Conservation (phyloP, 2,113 vertebrate species). For the Pterocles gutturalis region DNA sequence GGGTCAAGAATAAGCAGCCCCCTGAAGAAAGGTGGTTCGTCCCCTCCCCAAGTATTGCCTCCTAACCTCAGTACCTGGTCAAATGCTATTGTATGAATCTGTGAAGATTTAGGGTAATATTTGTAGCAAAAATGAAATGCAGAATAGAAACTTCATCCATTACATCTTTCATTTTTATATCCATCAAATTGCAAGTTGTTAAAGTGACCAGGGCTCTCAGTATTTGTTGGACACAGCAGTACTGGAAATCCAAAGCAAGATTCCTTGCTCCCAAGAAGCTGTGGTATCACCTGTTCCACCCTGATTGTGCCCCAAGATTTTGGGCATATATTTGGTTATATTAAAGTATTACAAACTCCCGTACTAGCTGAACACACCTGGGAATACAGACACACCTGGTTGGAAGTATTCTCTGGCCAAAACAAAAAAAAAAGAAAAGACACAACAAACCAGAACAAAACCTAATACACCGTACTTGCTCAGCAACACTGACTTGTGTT, state of each 20-base stretch:
- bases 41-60: background rate
- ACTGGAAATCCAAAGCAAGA: background rate
- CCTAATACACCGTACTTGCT: background rate
- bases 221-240: background rate
- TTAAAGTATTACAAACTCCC: background rate
- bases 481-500: background rate
- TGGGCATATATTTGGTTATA: background rate
- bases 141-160: background rate
- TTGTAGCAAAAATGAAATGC: background rate
- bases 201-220: accelerated
- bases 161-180: background rate
- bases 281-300: background rate
- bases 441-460: background rate
- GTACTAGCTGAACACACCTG: background rate
- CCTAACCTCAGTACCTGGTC: background rate
- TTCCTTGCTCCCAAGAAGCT: background rate
- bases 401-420: background rate
- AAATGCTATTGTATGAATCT: background rate
- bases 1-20: background rate
- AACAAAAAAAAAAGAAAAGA: background rate
- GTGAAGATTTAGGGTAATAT: background rate
- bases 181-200: background rate
- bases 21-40: background rate
- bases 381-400: background rate
- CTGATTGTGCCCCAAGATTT: background rate